Evolutionary conservation across 2,113 vertebrate species (phyloP), one percentile per base, ranked within the genome.

Genomic region (Arvicanthis niloticus): DNA sequence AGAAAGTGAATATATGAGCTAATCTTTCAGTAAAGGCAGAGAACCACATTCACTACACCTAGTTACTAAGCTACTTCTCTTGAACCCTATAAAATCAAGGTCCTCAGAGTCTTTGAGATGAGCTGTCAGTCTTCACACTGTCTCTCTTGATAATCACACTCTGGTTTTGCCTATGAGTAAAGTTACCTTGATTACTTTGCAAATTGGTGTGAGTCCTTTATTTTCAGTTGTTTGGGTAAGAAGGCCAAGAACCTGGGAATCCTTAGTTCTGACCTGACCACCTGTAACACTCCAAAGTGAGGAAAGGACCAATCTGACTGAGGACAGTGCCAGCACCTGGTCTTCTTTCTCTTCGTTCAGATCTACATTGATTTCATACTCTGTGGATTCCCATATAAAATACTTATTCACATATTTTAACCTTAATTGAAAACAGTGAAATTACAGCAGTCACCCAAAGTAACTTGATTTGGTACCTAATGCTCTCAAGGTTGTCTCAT

Each of bases 391-490:
- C 9, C 37, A 13, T 3, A 58, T 19, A 88, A 89, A 90, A 45
- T 24, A 88, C 34, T 88, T 53, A 88, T 22, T 34, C 45, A 78
- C 4, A 16, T 75, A 68, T 75, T 94, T 94, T 68, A 94, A 93
- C 42, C 76, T 75, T 89, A 58, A 73, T 45, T 89, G 87, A 89
- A 93, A 94, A 88, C 2, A 81, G 77, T 58, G 21, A 91, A 89
- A 76, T 94, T 73, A 80, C 94, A 97, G 22, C 42, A 58, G 92
- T 67, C n/a, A 76, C 93, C 45, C 91, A 45, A 40, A 91, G 68
- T 91, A 80, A 96, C 88, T 91, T 91, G 88, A 84, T 75, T 87
- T 84, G 62, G 84, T 90, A 70, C 51, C 37, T 29, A 89, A 16
- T 87, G 95, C 75, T 75, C 73, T 68, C 42, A 51, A 93, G 88